These are phyloP conservation scores for Cynodonichthys magdalenae DNA, from an alignment of 2,797 vertebrate species.

Conservation along the genomic window DNA sequence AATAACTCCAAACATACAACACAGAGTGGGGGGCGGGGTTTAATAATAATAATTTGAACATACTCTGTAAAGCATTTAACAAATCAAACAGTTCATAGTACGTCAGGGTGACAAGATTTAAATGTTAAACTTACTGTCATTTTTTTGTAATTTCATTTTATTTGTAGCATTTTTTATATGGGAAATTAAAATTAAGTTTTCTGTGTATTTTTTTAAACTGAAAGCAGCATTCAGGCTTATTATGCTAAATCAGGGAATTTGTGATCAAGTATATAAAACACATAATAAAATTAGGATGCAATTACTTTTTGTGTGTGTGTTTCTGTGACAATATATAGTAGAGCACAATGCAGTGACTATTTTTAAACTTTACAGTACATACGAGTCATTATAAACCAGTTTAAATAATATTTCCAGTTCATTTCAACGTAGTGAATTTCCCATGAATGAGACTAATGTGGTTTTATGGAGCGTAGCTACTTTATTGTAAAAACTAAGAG, in stretches of 20 bases:
- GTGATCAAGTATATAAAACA: conserved; percentile 13
- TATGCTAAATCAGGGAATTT: conserved; percentile 43
- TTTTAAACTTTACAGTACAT: conserved; percentile 35
- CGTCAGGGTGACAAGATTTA: background rate
- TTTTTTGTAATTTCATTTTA: background rate
- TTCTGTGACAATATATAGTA: conserved; percentile 16
- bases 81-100: background rate
- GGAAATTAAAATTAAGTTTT: conserved; percentile 6
- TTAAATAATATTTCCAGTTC: background rate
- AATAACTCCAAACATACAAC: background rate
- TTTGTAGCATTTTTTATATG: conserved; percentile 1
- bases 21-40: background rate
- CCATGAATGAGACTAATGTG: background rate
- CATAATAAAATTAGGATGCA: conserved; percentile 17
- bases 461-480: too few relatives aligned
- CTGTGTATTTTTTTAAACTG: conserved; percentile 16
- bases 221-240: conserved; percentile 46
- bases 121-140: background rate
- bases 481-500: background rate
- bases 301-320: background rate
- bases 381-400: conserved; percentile 30
- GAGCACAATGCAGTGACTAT: conserved; percentile 27
- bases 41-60: background rate
- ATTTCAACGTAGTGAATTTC: conserved; percentile 1
- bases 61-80: conserved; percentile 3